Base-by-base conservation (phyloP, 2,113 vertebrate species). In the Octodon degus region DNA sequence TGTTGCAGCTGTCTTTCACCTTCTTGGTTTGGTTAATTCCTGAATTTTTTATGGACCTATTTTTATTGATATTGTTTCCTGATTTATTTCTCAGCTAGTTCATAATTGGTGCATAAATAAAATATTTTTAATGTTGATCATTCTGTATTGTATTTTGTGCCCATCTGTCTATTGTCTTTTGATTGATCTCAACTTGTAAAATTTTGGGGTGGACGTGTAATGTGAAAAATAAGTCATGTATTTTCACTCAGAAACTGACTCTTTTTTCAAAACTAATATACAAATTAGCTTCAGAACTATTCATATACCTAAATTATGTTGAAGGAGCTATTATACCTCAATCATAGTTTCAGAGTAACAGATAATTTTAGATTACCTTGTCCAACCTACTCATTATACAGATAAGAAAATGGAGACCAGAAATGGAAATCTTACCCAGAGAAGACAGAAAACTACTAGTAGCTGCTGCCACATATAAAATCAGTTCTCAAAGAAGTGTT, bases 231-330 rank as follows among this genome's bases (percentile, higher is more conserved):
- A 47, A 82, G 58, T 80, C 5, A 2, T 40, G 0, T 10, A 53
- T 82, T 96, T 94, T 83, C 89, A 1, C 24, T 95, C 37, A 40
- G 68, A 95, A 93, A 60, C 43, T 7, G 10, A 53, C 7, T 43
- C 14, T 30, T 77, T 90, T 86, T 93, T 65, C 24, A 91, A 72
- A 27, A 2, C 14, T 60, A 65, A 62, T 40, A 58, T 25, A 40
- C 62, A 92, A 6, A 70, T 47, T 0, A 11, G 34, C 65, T 95
- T 93, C 7, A 62, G n/a, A 81, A 92, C 81, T 37, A 65, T 22
- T 90, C 34, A 83, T 30, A 12, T 8, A 53, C 25, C 76, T 89
- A 50, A 97, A 91, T 37, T 27, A 53, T 34, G 72, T 76, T 74
- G n/a, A 89, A 65, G 30, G 91, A 70, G 19, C 30, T 89, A 17